Evolutionary conservation across 2,113 vertebrate species (phyloP), one percentile per base, ranked within the genome.

Genomic region (Varanus salvator): DNA sequence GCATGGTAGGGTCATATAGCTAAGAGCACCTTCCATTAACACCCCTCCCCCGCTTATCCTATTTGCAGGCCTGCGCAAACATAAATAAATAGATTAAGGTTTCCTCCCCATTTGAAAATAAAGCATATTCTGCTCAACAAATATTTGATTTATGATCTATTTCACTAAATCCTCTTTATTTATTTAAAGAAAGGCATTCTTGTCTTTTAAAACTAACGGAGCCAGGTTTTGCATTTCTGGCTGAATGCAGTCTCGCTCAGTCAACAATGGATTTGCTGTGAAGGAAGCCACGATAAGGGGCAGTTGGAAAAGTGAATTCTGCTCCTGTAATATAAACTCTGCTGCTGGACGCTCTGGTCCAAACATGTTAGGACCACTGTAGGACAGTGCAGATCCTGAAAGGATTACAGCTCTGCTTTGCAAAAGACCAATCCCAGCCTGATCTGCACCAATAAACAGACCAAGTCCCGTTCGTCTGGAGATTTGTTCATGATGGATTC

Each of bases 241-340:
- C 92, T 90, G 90, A 88, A 83, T 91, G 87, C 0, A 83, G 0
- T 90, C 87, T 92, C 81, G 90, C 85, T 92, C 82, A 68, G 82
- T 88, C 94, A 95, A 87, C 80, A 91, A 85, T 89, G 72, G 78
- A 94, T 52, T 44, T 87, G 6, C 8, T 93, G 90, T 84, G 90
- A 90, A 72, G 21, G 75, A 84, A 84, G 91, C 76, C 15, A 68
- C 83, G 93, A 83, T 90, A 90, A 94, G 90, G 80, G 84, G 81
- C 80, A 93, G 94, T 93, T 94, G 94, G 96, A 96, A 95, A 96
- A 96, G 92, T 94, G 93, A 64, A 75, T 91, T 89, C 54, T 91
- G 91, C 85, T 90, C 90, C 93, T 86, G 88, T 54, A n/a, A 92
- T 93, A 94, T 94, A 93, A 92, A 89, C 92, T 94, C 88, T 83